phyloP scores from a whole-genome alignment of 2,797 vertebrate genomes.

The Pyrocephalus nanus region DNA sequence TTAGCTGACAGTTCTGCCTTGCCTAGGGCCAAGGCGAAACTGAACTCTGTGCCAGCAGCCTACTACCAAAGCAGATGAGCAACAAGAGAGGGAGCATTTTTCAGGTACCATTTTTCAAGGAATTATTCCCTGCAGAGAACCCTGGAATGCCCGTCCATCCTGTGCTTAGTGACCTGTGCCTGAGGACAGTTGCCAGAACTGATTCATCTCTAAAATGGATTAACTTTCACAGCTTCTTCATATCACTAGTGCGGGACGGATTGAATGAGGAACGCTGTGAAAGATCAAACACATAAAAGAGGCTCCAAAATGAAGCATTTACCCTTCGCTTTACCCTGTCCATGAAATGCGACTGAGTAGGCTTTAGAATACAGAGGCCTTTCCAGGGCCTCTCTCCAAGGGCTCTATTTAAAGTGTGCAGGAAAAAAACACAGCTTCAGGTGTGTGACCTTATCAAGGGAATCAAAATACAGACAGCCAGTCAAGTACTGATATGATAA shows the following conservation, averaged over 20 bases:
- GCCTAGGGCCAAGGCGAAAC: conserved; percentile 5
- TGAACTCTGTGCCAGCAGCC: background rate
- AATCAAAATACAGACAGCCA: background rate
- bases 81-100: background rate
- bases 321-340: background rate
- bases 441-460: background rate
- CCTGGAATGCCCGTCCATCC: background rate
- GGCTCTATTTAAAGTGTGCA: background rate
- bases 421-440: background rate
- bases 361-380: background rate
- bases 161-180: background rate
- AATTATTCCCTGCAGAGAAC: background rate
- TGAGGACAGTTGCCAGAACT: background rate
- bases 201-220: conserved; percentile 11
- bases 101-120: background rate
- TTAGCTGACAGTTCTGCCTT: conserved; percentile 1
- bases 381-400: background rate
- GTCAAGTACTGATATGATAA: background rate
- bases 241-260: background rate
- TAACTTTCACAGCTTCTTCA: conserved; percentile 11
- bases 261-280: background rate
- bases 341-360: background rate
- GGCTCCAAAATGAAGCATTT: background rate
- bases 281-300: background rate
- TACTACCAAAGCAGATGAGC: background rate